phyloP scores from a whole-genome alignment of 1,140 invertebrate species.

The Bombus picipes region DNA sequence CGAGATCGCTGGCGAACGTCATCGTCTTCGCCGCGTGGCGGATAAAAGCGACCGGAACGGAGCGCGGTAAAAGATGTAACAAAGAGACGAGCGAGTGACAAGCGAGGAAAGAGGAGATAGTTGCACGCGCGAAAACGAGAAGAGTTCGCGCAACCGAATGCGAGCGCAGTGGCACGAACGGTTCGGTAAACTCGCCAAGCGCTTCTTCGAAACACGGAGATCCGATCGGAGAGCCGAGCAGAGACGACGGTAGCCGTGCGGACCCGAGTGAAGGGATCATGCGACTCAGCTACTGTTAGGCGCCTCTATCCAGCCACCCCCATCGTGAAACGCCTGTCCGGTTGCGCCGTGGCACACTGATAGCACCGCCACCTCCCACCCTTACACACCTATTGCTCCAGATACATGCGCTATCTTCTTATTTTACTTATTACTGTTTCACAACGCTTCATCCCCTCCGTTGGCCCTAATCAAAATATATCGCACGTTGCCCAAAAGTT shows the following conservation, averaged over 20 bases:
- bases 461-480: neutral
- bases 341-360: conserved; percentile 51
- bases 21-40: neutral
- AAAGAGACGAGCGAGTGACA: neutral
- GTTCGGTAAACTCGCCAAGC: conserved; percentile 42
- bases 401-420: neutral
- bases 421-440: neutral
- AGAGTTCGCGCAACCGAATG: conserved; percentile 41
- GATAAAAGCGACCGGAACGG: neutral
- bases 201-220: conserved; percentile 43
- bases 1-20: neutral
- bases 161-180: conserved; percentile 46
- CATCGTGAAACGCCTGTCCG: conserved; percentile 45
- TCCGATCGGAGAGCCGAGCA: conserved; percentile 40
- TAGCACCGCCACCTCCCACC: neutral
- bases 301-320: conserved; percentile 46
- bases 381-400: neutral
- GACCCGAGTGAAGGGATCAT: conserved; percentile 60
- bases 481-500: neutral
- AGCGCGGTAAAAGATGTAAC: neutral
- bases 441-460: neutral
- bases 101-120: neutral
- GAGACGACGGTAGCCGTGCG: conserved; percentile 56
- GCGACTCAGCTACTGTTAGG: conserved; percentile 52
- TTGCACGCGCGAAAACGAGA: conserved; percentile 27